Evolutionary conservation across 2,888 invertebrate species (phyloP).

Genomic region (Antheraea assamensis): DNA sequence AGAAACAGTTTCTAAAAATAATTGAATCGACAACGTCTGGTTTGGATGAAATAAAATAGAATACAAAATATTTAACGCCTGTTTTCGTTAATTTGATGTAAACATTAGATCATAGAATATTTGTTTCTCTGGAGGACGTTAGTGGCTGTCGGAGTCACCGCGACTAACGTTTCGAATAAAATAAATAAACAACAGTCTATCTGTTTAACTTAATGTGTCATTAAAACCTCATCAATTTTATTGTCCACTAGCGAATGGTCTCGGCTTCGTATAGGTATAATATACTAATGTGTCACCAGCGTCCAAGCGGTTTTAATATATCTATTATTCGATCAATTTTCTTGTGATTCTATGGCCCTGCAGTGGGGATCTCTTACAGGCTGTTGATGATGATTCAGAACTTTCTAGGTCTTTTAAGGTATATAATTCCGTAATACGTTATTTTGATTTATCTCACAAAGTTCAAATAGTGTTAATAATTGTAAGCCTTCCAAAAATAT

Average conservation of each 20-base stretch:
- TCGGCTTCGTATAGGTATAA: no score
- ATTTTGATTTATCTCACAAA: no score
- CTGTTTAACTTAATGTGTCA: slow-evolving; percentile 5
- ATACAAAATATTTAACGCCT: neutral
- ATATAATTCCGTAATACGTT: no score
- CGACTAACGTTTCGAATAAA: neutral
- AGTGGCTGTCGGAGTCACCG: slow-evolving; percentile 1
- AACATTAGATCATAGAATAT: slow-evolving; percentile 4
- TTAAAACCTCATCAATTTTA: slow-evolving; percentile 11
- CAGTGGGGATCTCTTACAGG: no score
- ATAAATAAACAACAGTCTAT: slow-evolving; percentile 9
- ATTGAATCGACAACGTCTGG: neutral
- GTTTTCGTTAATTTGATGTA: neutral
- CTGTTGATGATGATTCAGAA: no score
- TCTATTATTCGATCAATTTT: neutral
- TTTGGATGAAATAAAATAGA: neutral
- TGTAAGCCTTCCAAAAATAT: no score
- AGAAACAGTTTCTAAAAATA: neutral
- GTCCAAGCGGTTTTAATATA: no score
- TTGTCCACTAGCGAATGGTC: neutral
- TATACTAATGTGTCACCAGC: no score
- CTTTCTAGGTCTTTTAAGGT: no score
- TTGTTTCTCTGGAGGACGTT: neutral
- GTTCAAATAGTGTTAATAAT: no score
- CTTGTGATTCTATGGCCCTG: no score